Evolutionary conservation across 2,797 vertebrate species (phyloP).

Genomic region (Hipposideros larvatus): DNA sequence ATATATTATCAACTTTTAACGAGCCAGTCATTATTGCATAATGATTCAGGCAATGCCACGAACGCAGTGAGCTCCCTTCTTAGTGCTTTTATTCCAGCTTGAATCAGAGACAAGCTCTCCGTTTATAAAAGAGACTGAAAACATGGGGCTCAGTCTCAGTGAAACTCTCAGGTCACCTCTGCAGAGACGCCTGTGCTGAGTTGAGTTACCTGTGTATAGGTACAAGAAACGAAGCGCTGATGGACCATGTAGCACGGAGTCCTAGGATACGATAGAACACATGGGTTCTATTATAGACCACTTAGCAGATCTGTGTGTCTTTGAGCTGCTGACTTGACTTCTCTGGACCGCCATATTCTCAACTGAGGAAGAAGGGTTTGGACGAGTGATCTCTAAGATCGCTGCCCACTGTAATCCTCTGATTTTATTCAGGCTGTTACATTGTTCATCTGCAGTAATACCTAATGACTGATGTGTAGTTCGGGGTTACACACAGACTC

Average conservation of each 20-base stretch:
- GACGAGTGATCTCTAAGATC: not conserved
- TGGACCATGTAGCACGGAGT: not conserved
- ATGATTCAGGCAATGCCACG: not conserved
- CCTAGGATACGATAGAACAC: accelerated
- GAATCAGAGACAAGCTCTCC: not conserved
- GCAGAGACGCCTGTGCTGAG: not conserved
- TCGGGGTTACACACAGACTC: not conserved
- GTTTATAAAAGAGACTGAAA: not conserved
- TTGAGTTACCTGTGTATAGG: not conserved
- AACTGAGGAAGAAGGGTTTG: not conserved
- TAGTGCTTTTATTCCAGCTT: not conserved
- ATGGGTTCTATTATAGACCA: not conserved
- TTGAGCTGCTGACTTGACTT: not conserved
- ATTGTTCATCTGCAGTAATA: not conserved
- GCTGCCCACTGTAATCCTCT: not conserved
- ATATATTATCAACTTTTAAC: not conserved
- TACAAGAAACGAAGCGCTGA: not conserved
- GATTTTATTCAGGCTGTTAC: not conserved
- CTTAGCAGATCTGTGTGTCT: not conserved
- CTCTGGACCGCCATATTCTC: not conserved
- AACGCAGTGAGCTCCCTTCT: not conserved
- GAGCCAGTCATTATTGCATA: slow-evolving; percentile 3
- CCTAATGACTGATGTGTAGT: not conserved
- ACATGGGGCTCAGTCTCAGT: not conserved
- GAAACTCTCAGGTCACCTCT: not conserved